A percentile compares a stretch with the other conserved stretches of the same genome.
Evolutionary conservation across 2,113 vertebrate species (phyloP).

Genomic region (Philantomba maxwellii): DNA sequence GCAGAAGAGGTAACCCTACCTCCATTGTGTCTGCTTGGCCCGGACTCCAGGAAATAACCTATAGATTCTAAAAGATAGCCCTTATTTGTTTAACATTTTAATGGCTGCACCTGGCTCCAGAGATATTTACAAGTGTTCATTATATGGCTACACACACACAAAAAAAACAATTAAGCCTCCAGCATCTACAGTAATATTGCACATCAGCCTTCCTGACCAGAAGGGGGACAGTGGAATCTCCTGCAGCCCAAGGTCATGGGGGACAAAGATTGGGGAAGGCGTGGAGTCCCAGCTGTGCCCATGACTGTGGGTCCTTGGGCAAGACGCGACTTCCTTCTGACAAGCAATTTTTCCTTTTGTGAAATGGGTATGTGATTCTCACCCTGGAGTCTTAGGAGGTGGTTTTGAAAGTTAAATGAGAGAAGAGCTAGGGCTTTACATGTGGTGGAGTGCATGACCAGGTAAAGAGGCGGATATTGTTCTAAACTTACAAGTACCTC

Average conservation of each 20-base stretch:
- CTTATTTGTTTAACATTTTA: conserved; percentile 22
- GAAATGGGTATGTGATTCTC: background rate
- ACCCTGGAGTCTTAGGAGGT: background rate
- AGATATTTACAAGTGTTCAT: background rate
- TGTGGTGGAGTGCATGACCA: rapidly evolving
- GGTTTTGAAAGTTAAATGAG: background rate
- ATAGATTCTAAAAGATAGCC: background rate
- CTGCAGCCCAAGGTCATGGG: rapidly evolving
- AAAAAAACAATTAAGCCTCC: background rate
- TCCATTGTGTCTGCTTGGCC: background rate
- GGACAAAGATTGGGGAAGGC: too few species aligned
- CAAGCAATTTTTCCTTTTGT: background rate
- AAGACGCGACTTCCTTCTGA: background rate
- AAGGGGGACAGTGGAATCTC: too few species aligned
- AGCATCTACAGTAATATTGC: background rate
- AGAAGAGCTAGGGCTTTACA: background rate
- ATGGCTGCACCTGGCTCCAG: background rate
- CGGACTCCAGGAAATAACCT: background rate
- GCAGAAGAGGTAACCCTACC: too few species aligned
- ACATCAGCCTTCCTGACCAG: too few species aligned
- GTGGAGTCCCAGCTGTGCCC: rapidly evolving
- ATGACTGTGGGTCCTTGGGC: background rate
- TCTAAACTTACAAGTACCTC: background rate
- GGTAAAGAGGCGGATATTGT: background rate
- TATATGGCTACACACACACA: background rate